These are phyloP conservation scores for Bugula neritina DNA, from an alignment of 2,888 invertebrate species.

Conservation along the genomic window DNA sequence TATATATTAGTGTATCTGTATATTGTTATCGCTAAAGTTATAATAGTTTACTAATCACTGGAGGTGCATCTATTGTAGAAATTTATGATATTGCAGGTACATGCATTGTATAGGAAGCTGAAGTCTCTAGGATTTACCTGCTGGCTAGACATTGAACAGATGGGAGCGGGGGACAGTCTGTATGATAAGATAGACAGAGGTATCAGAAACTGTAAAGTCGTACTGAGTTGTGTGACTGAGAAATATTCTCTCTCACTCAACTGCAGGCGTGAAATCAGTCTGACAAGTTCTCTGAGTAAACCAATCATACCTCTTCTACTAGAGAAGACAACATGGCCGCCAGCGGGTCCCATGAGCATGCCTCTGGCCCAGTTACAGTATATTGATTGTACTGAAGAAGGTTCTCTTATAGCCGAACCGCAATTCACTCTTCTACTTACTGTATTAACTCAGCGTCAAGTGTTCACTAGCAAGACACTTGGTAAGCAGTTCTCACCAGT, in stretches of 20 bases:
- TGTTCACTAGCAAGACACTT: background rate
- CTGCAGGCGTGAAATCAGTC: slow-evolving; percentile 46
- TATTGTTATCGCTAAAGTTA: too few species aligned
- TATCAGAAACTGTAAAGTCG: slow-evolving; percentile 39
- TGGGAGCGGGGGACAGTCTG: slow-evolving; percentile 51
- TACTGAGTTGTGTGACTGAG: slow-evolving; percentile 45
- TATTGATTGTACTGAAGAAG: slow-evolving; percentile 38
- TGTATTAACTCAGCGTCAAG: background rate
- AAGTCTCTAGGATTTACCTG: slow-evolving; percentile 39
- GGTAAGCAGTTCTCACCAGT: background rate
- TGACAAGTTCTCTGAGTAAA: slow-evolving; percentile 46
- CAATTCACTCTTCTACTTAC: background rate
- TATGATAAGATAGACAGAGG: slow-evolving; percentile 50
- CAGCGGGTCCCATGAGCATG: slow-evolving; percentile 49
- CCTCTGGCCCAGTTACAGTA: slow-evolving; percentile 44
- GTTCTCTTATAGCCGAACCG: background rate
- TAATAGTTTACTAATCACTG: too few species aligned
- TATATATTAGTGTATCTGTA: too few species aligned
- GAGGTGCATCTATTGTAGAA: too few species aligned
- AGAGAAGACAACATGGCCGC: slow-evolving; percentile 47
- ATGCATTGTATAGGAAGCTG: slow-evolving; percentile 39
- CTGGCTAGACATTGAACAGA: slow-evolving; percentile 51
- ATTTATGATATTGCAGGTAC: slow-evolving; percentile 36
- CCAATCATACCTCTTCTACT: slow-evolving; percentile 46
- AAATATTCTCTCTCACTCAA: slow-evolving; percentile 49